Evolutionary conservation across 1,140 invertebrate genomes (phyloP), one percentile per base, ranked within the genome.

Genomic region (Acromyrmex echinatior): DNA sequence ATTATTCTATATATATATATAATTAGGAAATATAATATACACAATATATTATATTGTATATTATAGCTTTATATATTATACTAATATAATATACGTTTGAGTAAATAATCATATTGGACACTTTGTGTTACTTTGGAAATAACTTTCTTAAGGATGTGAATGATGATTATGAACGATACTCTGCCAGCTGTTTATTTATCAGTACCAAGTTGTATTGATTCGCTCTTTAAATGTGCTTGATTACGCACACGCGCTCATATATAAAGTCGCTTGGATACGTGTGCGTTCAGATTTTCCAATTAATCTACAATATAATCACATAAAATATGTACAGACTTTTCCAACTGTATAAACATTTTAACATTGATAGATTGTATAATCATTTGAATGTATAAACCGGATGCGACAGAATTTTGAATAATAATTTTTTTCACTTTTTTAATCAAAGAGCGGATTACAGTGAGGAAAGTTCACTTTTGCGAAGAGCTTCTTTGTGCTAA

Each of bases 131-230:
- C 45, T 39, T 28, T 53, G 45, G 16, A 66, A 31, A 68, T 21
- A 53, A 68, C 56, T 68, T 80, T 31, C 35, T 51, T 68, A 56
- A 28, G 10, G 3, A 66, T n/a, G 9, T 25, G 7, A 70, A 5
- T 6, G 14, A 70, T 28, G 10, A 21, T 39, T 21, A n/a, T 2
- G 49, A 35, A 56, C 31, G 31, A 56, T 79, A 56, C 3, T 74
- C 6, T 31, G 39, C 14, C n/a, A 56, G 12, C 39, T 70, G 14
- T 81, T n/a, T 70, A 81, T 39, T 53, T 81, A 56, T 81, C 78
- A 70, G 31, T 25, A 70, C 4, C n/a, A 53, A 53, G 63, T 62
- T 80, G 49, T 90, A 90, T 90, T 77, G 89, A 90, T 90, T 90
- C n/a, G 58, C 31, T 39, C 49, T 81, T 81, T 81, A 81, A 81